Conservation (phyloP, 1,140 invertebrate genomes). For the Cotesia typhae region DNA sequence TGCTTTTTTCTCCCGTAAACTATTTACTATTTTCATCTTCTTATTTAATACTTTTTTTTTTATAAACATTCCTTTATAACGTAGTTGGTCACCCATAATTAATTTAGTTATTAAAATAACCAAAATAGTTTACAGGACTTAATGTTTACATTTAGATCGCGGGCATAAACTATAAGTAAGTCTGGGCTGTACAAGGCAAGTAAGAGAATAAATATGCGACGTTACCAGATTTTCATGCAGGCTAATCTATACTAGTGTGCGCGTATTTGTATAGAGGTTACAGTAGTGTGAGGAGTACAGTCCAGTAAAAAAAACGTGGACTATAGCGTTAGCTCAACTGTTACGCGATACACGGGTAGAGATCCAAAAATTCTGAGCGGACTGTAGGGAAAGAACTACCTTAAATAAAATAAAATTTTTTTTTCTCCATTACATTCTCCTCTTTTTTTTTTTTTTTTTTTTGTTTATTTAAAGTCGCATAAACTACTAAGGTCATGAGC, state of each 20-base stretch:
- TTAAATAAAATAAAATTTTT: no score
- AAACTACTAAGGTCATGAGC: no score
- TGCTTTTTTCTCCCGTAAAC: no score
- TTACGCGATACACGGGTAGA: not conserved
- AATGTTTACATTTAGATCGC: not conserved
- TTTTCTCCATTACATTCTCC: no score
- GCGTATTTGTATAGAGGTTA: slow-evolving; percentile 6
- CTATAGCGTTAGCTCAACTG: not conserved
- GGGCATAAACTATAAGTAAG: not conserved
- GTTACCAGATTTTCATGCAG: slow-evolving; percentile 24
- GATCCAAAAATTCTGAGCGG: not conserved
- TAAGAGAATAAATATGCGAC: slow-evolving; percentile 6
- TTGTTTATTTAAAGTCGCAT: no score
- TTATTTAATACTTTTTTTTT: no score
- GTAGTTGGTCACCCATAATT: no score
- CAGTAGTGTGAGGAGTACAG: not conserved
- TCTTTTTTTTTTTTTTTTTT: no score
- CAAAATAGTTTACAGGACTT: not conserved
- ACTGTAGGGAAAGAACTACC: slow-evolving; percentile 2
- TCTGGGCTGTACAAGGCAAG: no score
- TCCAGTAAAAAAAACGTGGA: not conserved
- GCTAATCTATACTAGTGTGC: not conserved
- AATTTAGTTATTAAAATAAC: no score
- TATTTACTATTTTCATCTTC: no score
- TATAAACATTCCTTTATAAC: no score